A percentile compares a stretch with the other conserved stretches of the same genome.
phyloP scores from a whole-genome alignment of 1,140 invertebrate genomes.

The Lordiphosa clarofinis region DNA sequence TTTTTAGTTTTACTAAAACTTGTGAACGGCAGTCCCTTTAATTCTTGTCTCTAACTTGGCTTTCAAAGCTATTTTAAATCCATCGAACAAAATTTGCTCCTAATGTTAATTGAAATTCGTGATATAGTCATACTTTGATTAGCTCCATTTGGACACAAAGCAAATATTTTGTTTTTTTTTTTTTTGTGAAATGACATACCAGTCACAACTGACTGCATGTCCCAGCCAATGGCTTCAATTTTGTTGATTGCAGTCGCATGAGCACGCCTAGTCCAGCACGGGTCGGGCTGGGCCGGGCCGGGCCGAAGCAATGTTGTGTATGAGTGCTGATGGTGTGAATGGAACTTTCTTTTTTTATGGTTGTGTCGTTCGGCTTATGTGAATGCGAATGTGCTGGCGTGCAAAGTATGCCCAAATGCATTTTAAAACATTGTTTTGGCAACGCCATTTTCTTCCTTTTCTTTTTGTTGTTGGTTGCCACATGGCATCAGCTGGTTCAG shows the following conservation, averaged over 20 bases:
- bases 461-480: slow-evolving; percentile 14
- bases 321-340: slow-evolving; percentile 9
- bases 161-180: slow-evolving; percentile 1
- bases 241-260: slow-evolving; percentile 60
- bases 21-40: too few relatives aligned
- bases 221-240: slow-evolving; percentile 66
- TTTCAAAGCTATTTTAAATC: too few relatives aligned
- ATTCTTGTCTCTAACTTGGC: too few relatives aligned
- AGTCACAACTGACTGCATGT: slow-evolving; percentile 50
- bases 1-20: too few relatives aligned
- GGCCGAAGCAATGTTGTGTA: neutral
- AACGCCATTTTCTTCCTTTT: slow-evolving; percentile 38
- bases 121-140: too few relatives aligned
- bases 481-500: slow-evolving; percentile 48
- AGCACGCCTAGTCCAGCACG: slow-evolving; percentile 8
- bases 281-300: slow-evolving; percentile 5
- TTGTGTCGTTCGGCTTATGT: slow-evolving; percentile 48
- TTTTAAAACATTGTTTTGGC: slow-evolving; percentile 73
- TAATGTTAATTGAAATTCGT: too few relatives aligned
- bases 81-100: too few relatives aligned
- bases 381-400: slow-evolving; percentile 56
- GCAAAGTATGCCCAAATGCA: slow-evolving; percentile 74
- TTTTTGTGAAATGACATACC: slow-evolving; percentile 30
- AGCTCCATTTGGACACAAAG: too few relatives aligned
- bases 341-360: slow-evolving; percentile 15